Evolutionary conservation across 2,113 vertebrate species (phyloP).

Genomic region (Trachemys scripta): DNA sequence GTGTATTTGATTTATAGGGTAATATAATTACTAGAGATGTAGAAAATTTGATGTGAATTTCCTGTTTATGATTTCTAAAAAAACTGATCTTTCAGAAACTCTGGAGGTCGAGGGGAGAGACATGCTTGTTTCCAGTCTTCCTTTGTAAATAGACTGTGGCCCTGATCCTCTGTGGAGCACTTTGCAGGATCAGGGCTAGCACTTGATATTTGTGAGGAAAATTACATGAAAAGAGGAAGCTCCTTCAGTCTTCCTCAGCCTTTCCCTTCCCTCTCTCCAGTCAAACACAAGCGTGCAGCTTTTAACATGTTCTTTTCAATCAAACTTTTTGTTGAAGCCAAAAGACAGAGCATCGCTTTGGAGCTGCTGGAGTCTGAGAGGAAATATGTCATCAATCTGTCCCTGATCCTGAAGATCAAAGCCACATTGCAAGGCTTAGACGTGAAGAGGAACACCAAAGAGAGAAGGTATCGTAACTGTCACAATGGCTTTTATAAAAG

Average conservation of each 20-base stretch:
- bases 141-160: not conserved
- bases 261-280: not conserved
- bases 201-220: not conserved
- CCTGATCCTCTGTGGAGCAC: not conserved
- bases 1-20: not conserved
- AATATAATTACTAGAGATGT: not conserved
- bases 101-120: not conserved
- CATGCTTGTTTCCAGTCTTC: not conserved
- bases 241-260: not conserved
- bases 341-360: constrained; percentile 91
- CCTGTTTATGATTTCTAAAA: not conserved
- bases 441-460: constrained; percentile 86
- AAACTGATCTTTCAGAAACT: not conserved
- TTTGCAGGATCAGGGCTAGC: not conserved
- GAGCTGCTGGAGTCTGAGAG: constrained; percentile 96
- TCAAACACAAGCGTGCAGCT: not conserved
- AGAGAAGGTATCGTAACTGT: constrained; percentile 88
- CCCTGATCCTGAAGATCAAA: constrained; percentile 95
- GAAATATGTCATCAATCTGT: constrained; percentile 93
- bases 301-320: not conserved
- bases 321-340: constrained; percentile 80
- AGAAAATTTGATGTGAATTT: not conserved
- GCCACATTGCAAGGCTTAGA: constrained; percentile 92
- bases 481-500: constrained; percentile 39
- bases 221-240: not conserved